These are phyloP conservation scores for Ploceus nigricollis DNA, from an alignment of 2,113 vertebrate species.

Conservation along the genomic window DNA sequence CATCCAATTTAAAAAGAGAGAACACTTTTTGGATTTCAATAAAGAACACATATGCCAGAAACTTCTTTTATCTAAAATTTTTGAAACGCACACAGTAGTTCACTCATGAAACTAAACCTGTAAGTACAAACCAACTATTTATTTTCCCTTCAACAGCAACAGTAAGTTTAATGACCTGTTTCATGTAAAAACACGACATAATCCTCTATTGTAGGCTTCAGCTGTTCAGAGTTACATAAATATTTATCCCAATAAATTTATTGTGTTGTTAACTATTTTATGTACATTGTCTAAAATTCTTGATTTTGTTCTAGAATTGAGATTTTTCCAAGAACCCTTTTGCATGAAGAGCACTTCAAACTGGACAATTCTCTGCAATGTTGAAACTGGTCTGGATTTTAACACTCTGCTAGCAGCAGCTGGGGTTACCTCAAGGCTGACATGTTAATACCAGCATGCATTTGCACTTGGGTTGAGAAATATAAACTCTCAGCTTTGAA, in stretches of 20 bases:
- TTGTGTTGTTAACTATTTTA: background rate
- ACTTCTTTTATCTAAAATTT: conserved; percentile 34
- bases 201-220: background rate
- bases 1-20: conserved; percentile 46
- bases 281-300: background rate
- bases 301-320: conserved; percentile 30
- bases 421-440: background rate
- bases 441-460: background rate
- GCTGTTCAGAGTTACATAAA: background rate
- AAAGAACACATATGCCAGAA: conserved; percentile 27
- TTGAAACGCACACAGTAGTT: conserved; percentile 29
- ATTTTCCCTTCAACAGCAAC: conserved; percentile 17
- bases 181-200: background rate
- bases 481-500: background rate
- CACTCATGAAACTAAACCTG: conserved; percentile 10
- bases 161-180: conserved; percentile 24
- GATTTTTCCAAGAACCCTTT: background rate
- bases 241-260: conserved; percentile 6
- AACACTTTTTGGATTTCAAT: conserved; percentile 2
- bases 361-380: background rate
- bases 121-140: conserved; percentile 49
- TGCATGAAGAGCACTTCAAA: background rate
- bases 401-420: background rate
- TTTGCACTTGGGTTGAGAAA: background rate
- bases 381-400: background rate